Percentiles rank a stretch among this genome's conserved stretches.
Evolutionary conservation across 2,113 vertebrate species (phyloP).

Genomic region (Lepisosteus osseus): DNA sequence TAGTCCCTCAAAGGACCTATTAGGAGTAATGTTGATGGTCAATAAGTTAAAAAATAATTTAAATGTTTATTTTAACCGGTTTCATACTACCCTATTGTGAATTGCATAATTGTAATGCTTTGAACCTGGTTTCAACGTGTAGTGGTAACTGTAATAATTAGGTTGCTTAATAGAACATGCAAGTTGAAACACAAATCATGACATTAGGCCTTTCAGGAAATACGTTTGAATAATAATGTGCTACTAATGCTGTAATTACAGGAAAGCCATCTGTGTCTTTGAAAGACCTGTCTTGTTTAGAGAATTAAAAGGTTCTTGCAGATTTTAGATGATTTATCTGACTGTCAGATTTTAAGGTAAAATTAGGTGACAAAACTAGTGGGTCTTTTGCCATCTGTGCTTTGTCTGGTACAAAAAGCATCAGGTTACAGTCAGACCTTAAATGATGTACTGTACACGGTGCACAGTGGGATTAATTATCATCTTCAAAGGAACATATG

Average conservation of each 20-base stretch:
- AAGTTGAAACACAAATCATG: not conserved
- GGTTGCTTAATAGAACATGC: too few relatives aligned
- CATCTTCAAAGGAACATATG: not conserved
- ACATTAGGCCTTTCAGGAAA: slow-evolving; percentile 26
- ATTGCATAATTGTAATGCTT: too few relatives aligned
- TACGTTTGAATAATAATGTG: not conserved
- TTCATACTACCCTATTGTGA: too few relatives aligned
- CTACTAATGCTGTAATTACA: slow-evolving; percentile 3
- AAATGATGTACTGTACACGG: not conserved
- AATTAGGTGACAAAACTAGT: slow-evolving; percentile 40
- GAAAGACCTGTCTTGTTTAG: not conserved
- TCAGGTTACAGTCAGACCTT: not conserved
- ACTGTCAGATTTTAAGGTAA: slow-evolving; percentile 47
- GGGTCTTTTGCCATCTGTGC: slow-evolving; percentile 50
- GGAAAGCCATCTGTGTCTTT: slow-evolving; percentile 20
- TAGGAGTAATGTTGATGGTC: too few relatives aligned
- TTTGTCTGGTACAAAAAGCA: slow-evolving; percentile 40
- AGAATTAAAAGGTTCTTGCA: slow-evolving; percentile 11
- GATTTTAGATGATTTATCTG: slow-evolving; percentile 26
- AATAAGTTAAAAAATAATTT: too few relatives aligned
- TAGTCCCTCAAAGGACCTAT: too few relatives aligned
- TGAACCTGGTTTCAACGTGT: too few relatives aligned
- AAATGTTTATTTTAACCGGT: too few relatives aligned
- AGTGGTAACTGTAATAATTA: too few relatives aligned
- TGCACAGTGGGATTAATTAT: not conserved